Evolutionary conservation across 2,797 vertebrate species (phyloP), one percentile per base, ranked within the genome.

Genomic region (Paedocypris micromegethes): DNA sequence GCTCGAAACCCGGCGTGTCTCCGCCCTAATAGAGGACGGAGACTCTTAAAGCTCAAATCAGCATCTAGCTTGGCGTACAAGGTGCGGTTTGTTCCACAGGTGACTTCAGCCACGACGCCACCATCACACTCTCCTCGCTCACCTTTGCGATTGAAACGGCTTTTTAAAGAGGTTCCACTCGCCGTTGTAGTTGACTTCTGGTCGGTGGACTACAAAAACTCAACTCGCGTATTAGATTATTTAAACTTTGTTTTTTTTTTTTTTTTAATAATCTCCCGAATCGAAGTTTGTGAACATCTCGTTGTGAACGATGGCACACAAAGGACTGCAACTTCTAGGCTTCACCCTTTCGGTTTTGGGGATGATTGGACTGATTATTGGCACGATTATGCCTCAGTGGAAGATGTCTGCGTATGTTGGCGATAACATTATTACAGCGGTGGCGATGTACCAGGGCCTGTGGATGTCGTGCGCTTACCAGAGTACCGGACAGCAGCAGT

Each of bases 381-480:
- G 91, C 55, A 95, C 94, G 2, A 89, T 92, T 60, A 46, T 96
- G 80, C 94, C 94, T 0, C 92, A 95, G 79, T 96, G 94, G 94
- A 90, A 92, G 80, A 89, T 93, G 90, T 93, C 91, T 0, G 89
- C 93, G 0, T 94, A 92, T 4, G 91, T 91, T 0, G 91, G 90
- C 3, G 92, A 91, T 78, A 92, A 88, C 80, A 93, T 96, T 78
- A 92, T 96, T 83, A 95, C 93, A 0, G 91, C 93, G 0, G 79
- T 93, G 65, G 86, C 92, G 64, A 87, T 92, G 86, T 93, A 94
- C 75, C 85, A 90, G 48, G 94, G 94, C 2, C 87, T 96, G 8
- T 95, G 93, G 93, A 96, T 95, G 94, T 87, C 89, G 3, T 96
- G 94, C 42, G 88, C 89, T 0, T 93, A 79, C 51, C 94, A 95